Evolutionary conservation across 2,113 vertebrate species (phyloP).

Genomic region (Ciconia boyciana): DNA sequence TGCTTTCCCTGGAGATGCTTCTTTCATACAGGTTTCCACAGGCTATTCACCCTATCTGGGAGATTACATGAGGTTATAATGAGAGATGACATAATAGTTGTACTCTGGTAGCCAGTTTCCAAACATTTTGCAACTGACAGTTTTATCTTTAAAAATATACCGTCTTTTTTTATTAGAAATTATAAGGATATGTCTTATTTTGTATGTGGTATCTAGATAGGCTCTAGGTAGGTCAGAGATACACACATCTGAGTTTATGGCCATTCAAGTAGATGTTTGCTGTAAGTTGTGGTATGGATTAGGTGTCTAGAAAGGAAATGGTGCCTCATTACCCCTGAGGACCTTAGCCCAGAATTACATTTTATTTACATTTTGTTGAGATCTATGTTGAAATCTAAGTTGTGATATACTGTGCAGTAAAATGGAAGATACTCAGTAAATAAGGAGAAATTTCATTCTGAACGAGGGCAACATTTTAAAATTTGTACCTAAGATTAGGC

Average conservation of each 20-base stretch:
- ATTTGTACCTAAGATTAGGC: not conserved
- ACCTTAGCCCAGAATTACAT: not conserved
- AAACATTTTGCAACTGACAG: not conserved
- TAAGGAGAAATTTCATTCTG: not conserved
- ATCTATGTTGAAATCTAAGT: not conserved
- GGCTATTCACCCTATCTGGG: not conserved
- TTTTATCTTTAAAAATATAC: not conserved
- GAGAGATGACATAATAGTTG: not conserved
- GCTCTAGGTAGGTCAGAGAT: not conserved
- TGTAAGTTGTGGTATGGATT: not conserved
- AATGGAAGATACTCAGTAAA: not conserved
- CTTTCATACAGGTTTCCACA: not conserved
- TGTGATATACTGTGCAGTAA: not conserved
- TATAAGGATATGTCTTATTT: not conserved
- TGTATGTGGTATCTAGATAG: not conserved
- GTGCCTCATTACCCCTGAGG: not conserved
- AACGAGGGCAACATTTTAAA: not conserved
- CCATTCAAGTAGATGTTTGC: not conserved
- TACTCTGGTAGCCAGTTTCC: not conserved
- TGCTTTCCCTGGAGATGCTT: not conserved
- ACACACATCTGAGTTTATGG: not conserved
- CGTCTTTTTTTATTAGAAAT: not conserved
- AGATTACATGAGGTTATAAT: not conserved
- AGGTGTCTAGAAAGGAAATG: not conserved
- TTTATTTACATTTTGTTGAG: not conserved